Conservation (phyloP, 1,140 invertebrate genomes). For the Aphidius gifuensis region DNA sequence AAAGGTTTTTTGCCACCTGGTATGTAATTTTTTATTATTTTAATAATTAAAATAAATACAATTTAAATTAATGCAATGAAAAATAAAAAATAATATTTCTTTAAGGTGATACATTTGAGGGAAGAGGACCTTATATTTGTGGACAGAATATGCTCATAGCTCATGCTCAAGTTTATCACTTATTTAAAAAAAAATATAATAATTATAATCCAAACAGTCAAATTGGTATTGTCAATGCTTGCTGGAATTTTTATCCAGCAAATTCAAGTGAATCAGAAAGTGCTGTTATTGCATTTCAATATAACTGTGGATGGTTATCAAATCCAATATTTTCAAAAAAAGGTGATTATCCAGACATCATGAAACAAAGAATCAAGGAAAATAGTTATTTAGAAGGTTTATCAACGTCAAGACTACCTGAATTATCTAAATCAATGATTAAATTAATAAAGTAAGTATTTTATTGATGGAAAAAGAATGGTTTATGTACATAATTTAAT, state of each 20-base stretch:
- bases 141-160: conserved; percentile 56
- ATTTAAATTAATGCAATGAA: conserved; percentile 34
- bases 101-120: conserved; percentile 41
- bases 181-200: too few relatives aligned
- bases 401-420: not conserved
- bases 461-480: not conserved
- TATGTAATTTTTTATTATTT: conserved; percentile 16
- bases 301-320: not conserved
- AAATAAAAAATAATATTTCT: conserved; percentile 23
- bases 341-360: conserved; percentile 1
- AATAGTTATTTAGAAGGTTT: not conserved
- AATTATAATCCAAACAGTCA: too few relatives aligned
- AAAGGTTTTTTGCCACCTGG: conserved; percentile 23
- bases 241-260: not conserved
- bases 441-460: conserved; percentile 36
- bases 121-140: conserved; percentile 54
- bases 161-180: conserved; percentile 55
- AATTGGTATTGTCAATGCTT: conserved; percentile 11
- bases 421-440: not conserved
- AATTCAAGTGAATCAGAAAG: not conserved
- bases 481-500: not conserved
- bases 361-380: not conserved
- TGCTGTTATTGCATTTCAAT: not conserved
- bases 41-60: conserved; percentile 39
- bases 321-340: conserved; percentile 3